phyloP scores from a whole-genome alignment of 2,797 vertebrate species.

The Gobionotothen gibberifrons region DNA sequence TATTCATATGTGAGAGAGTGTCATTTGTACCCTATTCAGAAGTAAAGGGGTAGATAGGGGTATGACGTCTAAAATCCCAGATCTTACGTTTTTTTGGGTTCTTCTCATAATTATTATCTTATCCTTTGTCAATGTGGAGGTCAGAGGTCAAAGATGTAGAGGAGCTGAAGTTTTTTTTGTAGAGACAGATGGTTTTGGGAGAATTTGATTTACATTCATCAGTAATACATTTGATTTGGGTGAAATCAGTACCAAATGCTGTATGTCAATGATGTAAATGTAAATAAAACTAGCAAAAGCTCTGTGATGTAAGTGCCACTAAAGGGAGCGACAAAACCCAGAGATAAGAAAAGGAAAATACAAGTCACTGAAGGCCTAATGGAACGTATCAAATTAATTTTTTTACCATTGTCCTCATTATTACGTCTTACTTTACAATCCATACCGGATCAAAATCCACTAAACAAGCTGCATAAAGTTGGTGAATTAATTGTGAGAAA shows the following conservation, averaged over 20 bases:
- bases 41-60: too few relatives aligned
- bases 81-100: neutral
- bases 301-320: neutral
- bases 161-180: neutral
- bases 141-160: slow-evolving; percentile 3
- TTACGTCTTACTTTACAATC: neutral
- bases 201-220: neutral
- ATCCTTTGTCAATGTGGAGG: neutral
- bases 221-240: neutral
- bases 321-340: neutral
- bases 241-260: slow-evolving; percentile 1
- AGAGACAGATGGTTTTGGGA: neutral
- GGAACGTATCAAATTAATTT: neutral
- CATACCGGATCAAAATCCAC: neutral
- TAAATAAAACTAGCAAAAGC: neutral
- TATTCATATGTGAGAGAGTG: neutral
- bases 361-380: neutral
- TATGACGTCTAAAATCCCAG: neutral
- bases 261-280: neutral
- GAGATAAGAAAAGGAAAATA: neutral
- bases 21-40: too few relatives aligned
- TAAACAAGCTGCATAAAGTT: neutral
- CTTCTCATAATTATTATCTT: neutral
- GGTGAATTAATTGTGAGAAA: neutral
- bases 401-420: neutral